These are phyloP conservation scores for Didymodactylos carnosus DNA, from an alignment of 2,888 invertebrate species.

Conservation along the genomic window DNA sequence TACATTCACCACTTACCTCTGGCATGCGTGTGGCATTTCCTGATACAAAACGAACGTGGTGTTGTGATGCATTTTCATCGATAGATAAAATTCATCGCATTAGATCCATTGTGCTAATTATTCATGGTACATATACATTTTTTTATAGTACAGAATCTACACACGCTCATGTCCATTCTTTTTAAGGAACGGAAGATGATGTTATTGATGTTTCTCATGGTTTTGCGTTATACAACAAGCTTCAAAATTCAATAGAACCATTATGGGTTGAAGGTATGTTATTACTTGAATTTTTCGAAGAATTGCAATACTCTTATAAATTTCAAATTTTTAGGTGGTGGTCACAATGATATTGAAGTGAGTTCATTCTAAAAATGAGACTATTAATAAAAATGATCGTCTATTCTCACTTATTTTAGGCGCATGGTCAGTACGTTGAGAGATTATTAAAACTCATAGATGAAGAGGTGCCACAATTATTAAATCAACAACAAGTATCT, in stretches of 20 bases:
- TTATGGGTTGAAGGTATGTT: constrained; percentile 83
- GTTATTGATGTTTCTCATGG: constrained; percentile 91
- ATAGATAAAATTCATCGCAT: constrained; percentile 90
- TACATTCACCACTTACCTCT: constrained; percentile 92
- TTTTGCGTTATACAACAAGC: constrained; percentile 74
- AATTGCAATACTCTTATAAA: too few relatives aligned
- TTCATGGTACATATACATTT: too few relatives aligned
- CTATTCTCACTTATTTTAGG: neutral
- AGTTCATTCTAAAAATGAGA: neutral
- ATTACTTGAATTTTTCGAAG: too few relatives aligned
- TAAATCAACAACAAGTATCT: neutral
- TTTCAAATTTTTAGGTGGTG: too few relatives aligned
- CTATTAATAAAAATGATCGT: too few relatives aligned
- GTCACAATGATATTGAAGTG: constrained; percentile 14
- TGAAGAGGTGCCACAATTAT: constrained; percentile 5
- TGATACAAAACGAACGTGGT: constrained; percentile 36
- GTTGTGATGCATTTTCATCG: constrained; percentile 40
- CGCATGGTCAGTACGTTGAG: constrained; percentile 9
- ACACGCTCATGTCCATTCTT: too few relatives aligned
- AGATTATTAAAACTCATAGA: constrained; percentile 5
- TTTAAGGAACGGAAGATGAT: constrained; percentile 89
- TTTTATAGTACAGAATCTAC: too few relatives aligned
- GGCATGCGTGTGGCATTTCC: constrained; percentile 95
- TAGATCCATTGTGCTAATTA: constrained; percentile 76
- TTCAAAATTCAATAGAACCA: constrained; percentile 73